Conservation (phyloP, 2,113 vertebrate species). For the Bufo bufo region DNA sequence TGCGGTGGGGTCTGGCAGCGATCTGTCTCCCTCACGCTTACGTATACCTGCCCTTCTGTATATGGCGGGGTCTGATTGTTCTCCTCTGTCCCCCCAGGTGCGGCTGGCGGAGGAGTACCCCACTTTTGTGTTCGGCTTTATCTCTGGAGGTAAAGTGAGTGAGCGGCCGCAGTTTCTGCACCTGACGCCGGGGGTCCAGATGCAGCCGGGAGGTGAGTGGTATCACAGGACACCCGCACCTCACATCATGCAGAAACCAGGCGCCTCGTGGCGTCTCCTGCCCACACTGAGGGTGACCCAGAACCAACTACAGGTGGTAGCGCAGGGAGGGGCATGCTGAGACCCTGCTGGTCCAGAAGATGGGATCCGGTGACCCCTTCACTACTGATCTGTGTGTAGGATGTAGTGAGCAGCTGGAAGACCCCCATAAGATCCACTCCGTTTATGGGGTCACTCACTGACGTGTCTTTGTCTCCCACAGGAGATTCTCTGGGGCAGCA, state of each 20-base stretch:
- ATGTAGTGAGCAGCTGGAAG: no score
- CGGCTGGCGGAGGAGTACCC: conserved; percentile 86
- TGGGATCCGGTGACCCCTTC: no score
- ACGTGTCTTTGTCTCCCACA: conserved; percentile 87
- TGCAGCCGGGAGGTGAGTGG: conserved; percentile 81
- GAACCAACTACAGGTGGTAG: no score
- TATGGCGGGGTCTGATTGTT: not conserved
- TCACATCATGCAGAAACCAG: no score
- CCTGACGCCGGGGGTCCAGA: conserved; percentile 91
- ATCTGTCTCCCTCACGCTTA: conserved; percentile 64
- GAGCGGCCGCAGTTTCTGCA: conserved; percentile 86
- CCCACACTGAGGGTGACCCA: not conserved
- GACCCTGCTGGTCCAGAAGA: no score
- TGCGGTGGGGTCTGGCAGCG: no score
- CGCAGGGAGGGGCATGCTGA: no score
- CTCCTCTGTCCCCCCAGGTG: conserved; percentile 69
- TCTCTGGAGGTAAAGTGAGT: conserved; percentile 84
- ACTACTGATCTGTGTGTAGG: no score
- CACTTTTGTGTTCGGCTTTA: conserved; percentile 92
- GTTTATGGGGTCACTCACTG: conserved; percentile 67
- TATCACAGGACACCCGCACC: not conserved
- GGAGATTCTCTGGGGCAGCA: conserved; percentile 89
- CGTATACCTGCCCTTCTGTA: no score
- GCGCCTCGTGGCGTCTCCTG: no score
- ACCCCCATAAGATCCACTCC: no score